phyloP scores from a whole-genome alignment of 2,797 vertebrate genomes.

The Gouania willdenowi region DNA sequence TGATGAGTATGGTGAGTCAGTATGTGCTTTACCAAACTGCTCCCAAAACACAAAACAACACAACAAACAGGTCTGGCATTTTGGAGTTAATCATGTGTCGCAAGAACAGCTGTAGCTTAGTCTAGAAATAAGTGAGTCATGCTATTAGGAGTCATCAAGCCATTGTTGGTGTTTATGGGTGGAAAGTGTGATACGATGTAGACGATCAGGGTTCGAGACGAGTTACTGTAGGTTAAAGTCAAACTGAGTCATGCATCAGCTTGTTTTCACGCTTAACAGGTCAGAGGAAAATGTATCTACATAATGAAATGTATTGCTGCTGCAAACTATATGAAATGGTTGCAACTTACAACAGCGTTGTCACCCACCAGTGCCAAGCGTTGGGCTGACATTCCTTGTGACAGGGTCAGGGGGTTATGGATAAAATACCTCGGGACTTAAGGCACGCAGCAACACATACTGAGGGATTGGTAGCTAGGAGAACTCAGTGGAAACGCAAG shows the following conservation, averaged over 20 bases:
- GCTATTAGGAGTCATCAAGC: constrained; percentile 6
- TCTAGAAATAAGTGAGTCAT: constrained; percentile 39
- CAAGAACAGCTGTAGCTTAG: constrained; percentile 18
- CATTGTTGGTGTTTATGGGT: constrained; percentile 13
- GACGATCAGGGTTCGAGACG: too few species aligned
- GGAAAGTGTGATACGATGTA: too few species aligned
- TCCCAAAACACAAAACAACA: constrained; percentile 9
- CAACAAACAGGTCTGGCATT: constrained; percentile 28
- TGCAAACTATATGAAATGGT: too few species aligned
- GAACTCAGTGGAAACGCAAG: constrained; percentile 14
- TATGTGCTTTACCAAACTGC: constrained; percentile 17
- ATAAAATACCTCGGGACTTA: constrained; percentile 48
- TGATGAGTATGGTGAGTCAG: constrained; percentile 47
- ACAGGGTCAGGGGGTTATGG: constrained; percentile 28
- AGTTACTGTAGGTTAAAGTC: too few species aligned
- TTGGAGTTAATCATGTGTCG: constrained; percentile 33
- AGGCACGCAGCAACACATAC: constrained; percentile 61
- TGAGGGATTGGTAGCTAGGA: constrained; percentile 64
- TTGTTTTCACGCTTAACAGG: too few species aligned
- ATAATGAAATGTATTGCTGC: too few species aligned
- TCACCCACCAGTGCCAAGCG: constrained; percentile 60
- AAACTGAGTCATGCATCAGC: too few species aligned
- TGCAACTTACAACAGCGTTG: constrained; percentile 54
- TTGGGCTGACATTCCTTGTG: constrained; percentile 73
- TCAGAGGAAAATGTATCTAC: too few species aligned